Percentiles rank a stretch among this genome's conserved stretches.
These are phyloP conservation scores for Picathartes gymnocephalus DNA, from an alignment of 2,113 vertebrate genomes.

Conservation along the genomic window DNA sequence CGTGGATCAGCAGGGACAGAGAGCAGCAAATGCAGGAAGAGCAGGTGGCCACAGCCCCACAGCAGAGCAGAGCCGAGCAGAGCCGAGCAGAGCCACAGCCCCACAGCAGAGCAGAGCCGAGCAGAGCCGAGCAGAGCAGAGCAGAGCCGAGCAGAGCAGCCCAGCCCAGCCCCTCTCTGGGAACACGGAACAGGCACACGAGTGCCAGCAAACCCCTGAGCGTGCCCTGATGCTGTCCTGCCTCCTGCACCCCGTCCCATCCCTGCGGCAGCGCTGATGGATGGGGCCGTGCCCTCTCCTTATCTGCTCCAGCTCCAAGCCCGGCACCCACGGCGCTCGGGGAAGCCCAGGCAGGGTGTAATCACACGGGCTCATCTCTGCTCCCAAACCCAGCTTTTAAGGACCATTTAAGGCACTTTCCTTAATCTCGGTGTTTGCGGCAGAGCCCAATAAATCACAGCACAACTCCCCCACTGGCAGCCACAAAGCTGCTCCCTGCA, in stretches of 20 bases:
- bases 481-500: background rate
- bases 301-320: background rate
- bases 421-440: background rate
- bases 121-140: too few species aligned
- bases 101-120: too few species aligned
- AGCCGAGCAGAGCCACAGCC: too few species aligned
- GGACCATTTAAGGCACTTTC: background rate
- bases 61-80: background rate
- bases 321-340: background rate
- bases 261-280: background rate
- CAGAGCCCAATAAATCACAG: conserved; percentile 18
- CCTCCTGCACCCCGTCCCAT: background rate
- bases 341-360: background rate
- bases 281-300: background rate
- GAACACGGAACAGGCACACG: rapidly evolving
- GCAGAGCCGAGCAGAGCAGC: too few species aligned
- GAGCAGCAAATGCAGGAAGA: background rate
- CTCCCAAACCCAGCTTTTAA: background rate
- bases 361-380: background rate
- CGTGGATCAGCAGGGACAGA: background rate
- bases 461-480: background rate
- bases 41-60: background rate
- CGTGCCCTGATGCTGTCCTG: rapidly evolving
- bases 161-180: background rate
- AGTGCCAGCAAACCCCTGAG: background rate